Percentiles rank a stretch among this genome's conserved stretches.
Conservation (phyloP, 1,140 invertebrate species). For the Antheraea pernyi region DNA sequence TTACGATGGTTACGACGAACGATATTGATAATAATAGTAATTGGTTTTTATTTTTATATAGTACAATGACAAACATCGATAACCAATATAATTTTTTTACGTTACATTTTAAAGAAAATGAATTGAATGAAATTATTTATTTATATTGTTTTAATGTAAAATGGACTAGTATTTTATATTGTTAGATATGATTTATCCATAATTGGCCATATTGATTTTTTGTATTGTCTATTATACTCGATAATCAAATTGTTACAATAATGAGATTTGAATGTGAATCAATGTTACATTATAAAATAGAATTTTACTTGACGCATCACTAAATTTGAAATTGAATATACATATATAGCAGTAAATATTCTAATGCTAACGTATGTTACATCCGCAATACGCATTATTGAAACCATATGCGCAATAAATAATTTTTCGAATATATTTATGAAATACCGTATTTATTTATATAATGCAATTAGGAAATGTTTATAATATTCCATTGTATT, state of each 20-base stretch:
- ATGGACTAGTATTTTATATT: no score
- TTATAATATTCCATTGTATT: constrained; percentile 78
- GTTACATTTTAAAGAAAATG: not conserved
- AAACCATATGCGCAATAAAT: constrained; percentile 8
- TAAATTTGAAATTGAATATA: not conserved
- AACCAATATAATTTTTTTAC: not conserved
- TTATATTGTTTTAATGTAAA: not conserved
- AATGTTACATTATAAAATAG: not conserved
- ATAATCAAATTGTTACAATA: not conserved
- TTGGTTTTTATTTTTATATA: no score
- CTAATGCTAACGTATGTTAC: not conserved
- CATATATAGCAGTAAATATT: not conserved
- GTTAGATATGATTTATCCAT: not conserved
- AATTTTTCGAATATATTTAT: constrained; percentile 11
- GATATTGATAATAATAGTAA: no score
- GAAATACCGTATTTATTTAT: constrained; percentile 54
- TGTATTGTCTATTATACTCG: not conserved
- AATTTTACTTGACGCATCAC: not conserved
- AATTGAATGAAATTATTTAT: not conserved
- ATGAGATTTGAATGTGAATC: not conserved
- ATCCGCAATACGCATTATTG: not conserved
- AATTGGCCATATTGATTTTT: not conserved
- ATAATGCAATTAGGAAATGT: constrained; percentile 72
- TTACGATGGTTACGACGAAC: not conserved
- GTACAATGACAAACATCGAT: no score